Base-by-base conservation (phyloP, 2,888 invertebrate species). In the Oscheius onirici region DNA sequence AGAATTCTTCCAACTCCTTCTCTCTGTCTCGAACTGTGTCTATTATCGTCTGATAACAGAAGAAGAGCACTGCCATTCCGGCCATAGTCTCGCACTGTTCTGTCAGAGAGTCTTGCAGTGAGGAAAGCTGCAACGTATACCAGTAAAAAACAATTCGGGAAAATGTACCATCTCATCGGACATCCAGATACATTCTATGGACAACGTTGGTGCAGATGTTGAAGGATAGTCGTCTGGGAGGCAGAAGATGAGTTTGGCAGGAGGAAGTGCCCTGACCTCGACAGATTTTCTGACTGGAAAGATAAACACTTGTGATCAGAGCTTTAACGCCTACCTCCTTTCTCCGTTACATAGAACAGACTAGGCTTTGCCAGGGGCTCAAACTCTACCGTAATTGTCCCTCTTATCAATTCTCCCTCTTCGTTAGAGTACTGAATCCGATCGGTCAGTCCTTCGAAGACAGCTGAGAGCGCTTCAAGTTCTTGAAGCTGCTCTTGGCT, bases 31-130 rank as follows among this genome's bases (percentile, higher is more conserved):
- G 13, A 13, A 52, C 34, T 10, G 24, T 17, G 28, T 76, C 74
- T 43, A 71, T 69, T 6, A 75, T 68, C 0, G 46, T n/a, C 15
- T 76, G 72, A 52, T 66, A 74, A 43, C 76, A 76, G 20, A 72
- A 58, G 57, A 58, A 73, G 2, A 76, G 63, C 8, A 76, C 76
- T 0, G 69, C 55, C 72, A 73, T 74, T 46, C 57, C 61, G 49
- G 20, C 17, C 49, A 49, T 49, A 3, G 20, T 49, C 17, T 49
- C 49, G 49, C 49, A 49, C 17, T 49, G 49, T n/a, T 49, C 49
- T 49, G 15, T 49, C 17, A 49, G 49, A 10, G 22, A 49, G 3
- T 49, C 17, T 17, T 10, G 22, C 17, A 49, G 20, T 15, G 49
- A 49, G 17, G 49, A 49, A 10, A 49, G 17, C 49, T 49, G 17